These are phyloP conservation scores for Agonum fuliginosum DNA, from an alignment of 2,888 invertebrate species.

Conservation along the genomic window DNA sequence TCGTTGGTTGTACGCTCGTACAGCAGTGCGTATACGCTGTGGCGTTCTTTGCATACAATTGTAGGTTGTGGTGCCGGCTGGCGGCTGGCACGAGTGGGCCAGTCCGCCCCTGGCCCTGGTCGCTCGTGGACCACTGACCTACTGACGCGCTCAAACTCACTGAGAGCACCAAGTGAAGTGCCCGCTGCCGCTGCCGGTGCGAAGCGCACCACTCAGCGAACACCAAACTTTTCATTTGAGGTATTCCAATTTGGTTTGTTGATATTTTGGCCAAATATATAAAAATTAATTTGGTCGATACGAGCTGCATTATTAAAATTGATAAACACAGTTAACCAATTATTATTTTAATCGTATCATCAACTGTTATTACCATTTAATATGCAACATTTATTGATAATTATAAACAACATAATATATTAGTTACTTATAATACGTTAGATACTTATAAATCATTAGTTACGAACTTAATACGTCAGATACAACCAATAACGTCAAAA, in stretches of 20 bases:
- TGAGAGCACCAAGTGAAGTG: background rate
- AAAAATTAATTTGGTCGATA: no score
- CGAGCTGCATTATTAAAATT: no score
- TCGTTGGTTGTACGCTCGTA: background rate
- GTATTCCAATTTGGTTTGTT: background rate
- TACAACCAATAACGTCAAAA: no score
- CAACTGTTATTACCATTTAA: no score
- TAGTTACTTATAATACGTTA: no score
- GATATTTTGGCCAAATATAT: no score
- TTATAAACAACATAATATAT: no score
- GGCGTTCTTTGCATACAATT: constrained; percentile 47
- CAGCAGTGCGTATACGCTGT: background rate
- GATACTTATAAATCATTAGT: no score
- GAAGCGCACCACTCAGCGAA: background rate
- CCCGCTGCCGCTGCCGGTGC: background rate
- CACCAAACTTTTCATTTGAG: background rate
- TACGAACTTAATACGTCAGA: no score
- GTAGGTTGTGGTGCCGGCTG: constrained; percentile 53
- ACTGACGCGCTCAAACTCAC: constrained; percentile 45
- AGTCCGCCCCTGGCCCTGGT: constrained; percentile 47
- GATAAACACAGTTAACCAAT: no score
- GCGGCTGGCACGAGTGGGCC: constrained; percentile 48
- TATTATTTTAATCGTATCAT: no score
- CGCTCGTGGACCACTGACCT: constrained; percentile 56
- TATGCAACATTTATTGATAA: no score